Percentiles rank a stretch among this genome's conserved stretches.
These are phyloP conservation scores for Prochilodus magdalenae DNA, from an alignment of 2,113 vertebrate genomes.

Conservation along the genomic window DNA sequence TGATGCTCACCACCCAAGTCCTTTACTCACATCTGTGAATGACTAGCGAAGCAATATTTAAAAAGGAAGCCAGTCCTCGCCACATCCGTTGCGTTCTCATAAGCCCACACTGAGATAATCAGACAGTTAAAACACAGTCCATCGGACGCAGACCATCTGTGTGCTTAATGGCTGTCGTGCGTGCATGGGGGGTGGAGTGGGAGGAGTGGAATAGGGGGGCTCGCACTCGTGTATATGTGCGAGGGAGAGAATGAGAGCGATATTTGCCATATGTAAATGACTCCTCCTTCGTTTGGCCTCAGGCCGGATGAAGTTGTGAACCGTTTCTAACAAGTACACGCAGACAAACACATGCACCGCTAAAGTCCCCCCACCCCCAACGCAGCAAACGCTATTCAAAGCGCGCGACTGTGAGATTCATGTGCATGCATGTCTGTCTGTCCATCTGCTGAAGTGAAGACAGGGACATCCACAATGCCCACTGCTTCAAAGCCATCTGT, in stretches of 20 bases:
- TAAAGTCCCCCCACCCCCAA: neutral
- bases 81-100: constrained; percentile 31
- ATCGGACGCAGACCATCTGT: neutral
- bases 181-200: neutral
- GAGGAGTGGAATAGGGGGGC: too few relatives aligned
- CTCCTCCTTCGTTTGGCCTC: constrained; percentile 1
- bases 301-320: constrained; percentile 11
- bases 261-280: constrained; percentile 27
- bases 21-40: constrained; percentile 27
- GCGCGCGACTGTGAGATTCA: neutral
- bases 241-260: neutral
- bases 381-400: neutral
- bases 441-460: constrained; percentile 16
- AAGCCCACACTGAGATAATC: constrained; percentile 23
- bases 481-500: neutral
- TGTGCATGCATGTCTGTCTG: neutral
- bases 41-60: constrained; percentile 3
- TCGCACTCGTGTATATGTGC: neutral
- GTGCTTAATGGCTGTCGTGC: constrained; percentile 33
- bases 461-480: neutral
- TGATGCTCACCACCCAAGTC: neutral
- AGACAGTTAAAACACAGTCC: constrained; percentile 5
- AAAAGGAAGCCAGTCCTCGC: constrained; percentile 28
- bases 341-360: neutral
- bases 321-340: constrained; percentile 15